Conservation (phyloP, 2,797 vertebrate genomes). For the Rhinogobio ventralis region DNA sequence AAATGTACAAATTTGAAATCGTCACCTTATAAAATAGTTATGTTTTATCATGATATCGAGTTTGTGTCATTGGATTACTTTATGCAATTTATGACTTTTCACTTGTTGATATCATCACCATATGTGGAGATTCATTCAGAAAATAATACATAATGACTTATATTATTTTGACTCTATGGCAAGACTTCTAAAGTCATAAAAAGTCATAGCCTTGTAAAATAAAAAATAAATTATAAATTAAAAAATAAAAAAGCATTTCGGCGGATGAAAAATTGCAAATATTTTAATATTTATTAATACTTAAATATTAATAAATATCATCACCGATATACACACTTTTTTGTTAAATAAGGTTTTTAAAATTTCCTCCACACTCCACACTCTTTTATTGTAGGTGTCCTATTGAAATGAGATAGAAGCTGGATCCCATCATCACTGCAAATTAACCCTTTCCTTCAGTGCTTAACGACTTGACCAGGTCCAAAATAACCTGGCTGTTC, state of each 20-base stretch:
- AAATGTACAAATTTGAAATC: not conserved
- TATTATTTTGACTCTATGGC: not conserved
- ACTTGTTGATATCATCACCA: not conserved
- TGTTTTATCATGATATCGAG: not conserved
- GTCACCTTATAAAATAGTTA: not conserved
- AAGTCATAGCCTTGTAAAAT: not conserved
- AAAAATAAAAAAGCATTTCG: not conserved
- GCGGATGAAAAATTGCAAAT: not conserved
- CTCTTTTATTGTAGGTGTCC: constrained; percentile 54
- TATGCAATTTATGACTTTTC: not conserved
- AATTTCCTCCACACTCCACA: not conserved
- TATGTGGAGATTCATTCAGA: not conserved
- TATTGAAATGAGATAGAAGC: too few species aligned
- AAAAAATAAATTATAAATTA: too few species aligned
- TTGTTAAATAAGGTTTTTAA: not conserved
- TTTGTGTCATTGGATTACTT: not conserved
- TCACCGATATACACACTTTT: not conserved
- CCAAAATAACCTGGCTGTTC: constrained; percentile 47
- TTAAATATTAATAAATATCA: not conserved
- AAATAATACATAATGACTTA: not conserved
- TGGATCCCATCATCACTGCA: constrained; percentile 46
- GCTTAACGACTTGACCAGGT: constrained; percentile 6
- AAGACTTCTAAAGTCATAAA: not conserved
- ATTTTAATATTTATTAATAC: not conserved
- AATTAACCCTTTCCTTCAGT: constrained; percentile 47